Base-by-base conservation (phyloP, 2,797 vertebrate genomes). In the Triplophysa bombifrons region DNA sequence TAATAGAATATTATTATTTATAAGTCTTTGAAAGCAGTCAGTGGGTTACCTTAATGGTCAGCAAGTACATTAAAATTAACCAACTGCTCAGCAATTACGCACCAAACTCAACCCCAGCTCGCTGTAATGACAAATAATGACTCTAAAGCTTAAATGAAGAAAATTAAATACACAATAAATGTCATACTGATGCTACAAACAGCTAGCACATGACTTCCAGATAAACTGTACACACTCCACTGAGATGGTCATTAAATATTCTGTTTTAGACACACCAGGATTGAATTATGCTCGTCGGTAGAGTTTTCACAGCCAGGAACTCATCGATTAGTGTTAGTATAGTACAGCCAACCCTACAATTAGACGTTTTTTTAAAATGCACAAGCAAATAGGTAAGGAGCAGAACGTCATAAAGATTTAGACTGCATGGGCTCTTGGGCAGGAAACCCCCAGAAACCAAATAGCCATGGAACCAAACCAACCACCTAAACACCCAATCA, bases 261-360 rank as follows among this genome's bases (percentile, higher is more conserved):
- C 82, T 84, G 67, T 74, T 84, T 83, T 73, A 84, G 74, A 81
- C 78, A 73, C 76, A 80, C 58, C 75, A 65, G 79, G 60, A 68
- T 63, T n/a, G 38, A 82, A 84, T 83, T 85, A 70, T 80, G 68
- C 64, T 46, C 51, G 60, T 56, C 22, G 20, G 56, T 58, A 44
- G 4, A 56, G 20, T 22, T 27, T 68, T 12, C 25, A 20, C 22
- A 25, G 20, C 1, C 1, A 66, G 38, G 64, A 20, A 46, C 44
- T 11, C 11, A 48, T 48, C 46, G 16, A 25, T 14, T 22, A 67
- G 9, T 27, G 2, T 27, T 22, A 22, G 22, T 27, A 27, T 27
- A 27, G 25, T 27, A 27, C 1, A 27, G 25, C 25, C 25, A 27
- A 27, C 25, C 25, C 25, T 2, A 27, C 25, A 27, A 27, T 27